A percentile compares a stretch with the other conserved stretches of the same genome.
Evolutionary conservation across 2,797 vertebrate genomes (phyloP).

Genomic region (Rallus crepitans): DNA sequence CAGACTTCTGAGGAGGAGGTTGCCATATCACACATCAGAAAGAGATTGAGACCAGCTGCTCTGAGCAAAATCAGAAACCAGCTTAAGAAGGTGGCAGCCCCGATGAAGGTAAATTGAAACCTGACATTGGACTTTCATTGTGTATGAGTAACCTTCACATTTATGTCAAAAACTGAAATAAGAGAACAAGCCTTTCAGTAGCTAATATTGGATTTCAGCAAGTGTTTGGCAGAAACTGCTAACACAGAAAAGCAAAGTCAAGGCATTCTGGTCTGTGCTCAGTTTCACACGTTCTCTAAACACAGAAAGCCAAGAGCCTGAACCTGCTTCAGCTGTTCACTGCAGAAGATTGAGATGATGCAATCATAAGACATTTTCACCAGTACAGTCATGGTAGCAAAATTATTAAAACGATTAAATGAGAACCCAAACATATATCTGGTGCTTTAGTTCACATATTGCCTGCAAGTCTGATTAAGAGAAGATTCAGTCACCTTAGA

Average conservation of each 20-base stretch:
- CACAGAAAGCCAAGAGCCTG: background rate
- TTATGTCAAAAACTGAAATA: background rate
- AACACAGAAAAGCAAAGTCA: background rate
- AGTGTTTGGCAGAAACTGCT: background rate
- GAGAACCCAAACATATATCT: background rate
- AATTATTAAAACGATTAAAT: background rate
- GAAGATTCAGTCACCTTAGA: background rate
- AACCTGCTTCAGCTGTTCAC: background rate
- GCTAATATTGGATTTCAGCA: background rate
- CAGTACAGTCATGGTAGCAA: background rate
- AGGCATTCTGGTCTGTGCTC: background rate
- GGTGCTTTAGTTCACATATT: background rate
- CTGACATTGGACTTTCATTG: background rate
- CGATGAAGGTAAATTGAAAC: background rate
- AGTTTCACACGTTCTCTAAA: background rate
- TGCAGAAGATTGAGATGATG: background rate
- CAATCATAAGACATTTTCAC: background rate
- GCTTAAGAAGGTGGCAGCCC: background rate
- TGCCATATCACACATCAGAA: background rate
- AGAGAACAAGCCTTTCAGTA: background rate
- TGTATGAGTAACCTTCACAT: background rate
- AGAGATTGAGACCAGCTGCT: background rate
- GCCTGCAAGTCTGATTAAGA: background rate
- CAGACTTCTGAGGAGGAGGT: background rate
- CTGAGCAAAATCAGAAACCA: background rate